Base-by-base conservation (phyloP, 2,113 vertebrate genomes). In the Rhinichthys klamathensis region DNA sequence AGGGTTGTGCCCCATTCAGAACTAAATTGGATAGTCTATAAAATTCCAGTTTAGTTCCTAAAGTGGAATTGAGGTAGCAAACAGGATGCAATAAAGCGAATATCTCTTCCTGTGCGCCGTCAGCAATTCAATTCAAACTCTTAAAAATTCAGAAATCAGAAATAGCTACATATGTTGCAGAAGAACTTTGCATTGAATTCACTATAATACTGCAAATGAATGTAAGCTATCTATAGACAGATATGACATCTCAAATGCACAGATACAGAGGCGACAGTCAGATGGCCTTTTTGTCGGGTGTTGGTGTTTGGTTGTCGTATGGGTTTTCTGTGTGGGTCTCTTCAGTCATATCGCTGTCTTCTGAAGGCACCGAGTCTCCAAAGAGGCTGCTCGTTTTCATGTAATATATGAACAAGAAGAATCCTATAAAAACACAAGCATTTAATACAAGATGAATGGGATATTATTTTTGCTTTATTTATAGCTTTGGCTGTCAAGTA, bases 391-490 rank as follows among this genome's bases (percentile, higher is more conserved):
- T 89, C 65, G 80, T 90, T 8, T 89, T 91, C 80, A 92, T 87
- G 85, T 94, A 94, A 88, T 94, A 94, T 86, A 95, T 79, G 74
- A 94, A 95, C 32, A 95, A 86, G 86, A 93, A 93, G 73, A 95
- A 93, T 78, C 94, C 94, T 94, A 87, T 9, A 69, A 58, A 84
- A 56, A 69, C 44, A 10, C 2, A 75, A 27, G n/a, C 23, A 51
- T 21, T 46, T n/a, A 46, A 44, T 46, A 75, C 2, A 51, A 51
- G 32, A 11, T 56, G 0, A 25, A 76, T 51, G n/a, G 7, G 2
- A n/a, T n/a, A n/a, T n/a, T n/a, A n/a, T n/a, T n/a, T n/a, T n/a
- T n/a, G n/a, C n/a, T n/a, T n/a, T n/a, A n/a, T n/a, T n/a, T n/a
- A n/a, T n/a, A n/a, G n/a, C n/a, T n/a, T n/a, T n/a, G n/a, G n/a